Evolutionary conservation across 2,797 vertebrate species (phyloP).

Genomic region (Sciaenops ocellatus): DNA sequence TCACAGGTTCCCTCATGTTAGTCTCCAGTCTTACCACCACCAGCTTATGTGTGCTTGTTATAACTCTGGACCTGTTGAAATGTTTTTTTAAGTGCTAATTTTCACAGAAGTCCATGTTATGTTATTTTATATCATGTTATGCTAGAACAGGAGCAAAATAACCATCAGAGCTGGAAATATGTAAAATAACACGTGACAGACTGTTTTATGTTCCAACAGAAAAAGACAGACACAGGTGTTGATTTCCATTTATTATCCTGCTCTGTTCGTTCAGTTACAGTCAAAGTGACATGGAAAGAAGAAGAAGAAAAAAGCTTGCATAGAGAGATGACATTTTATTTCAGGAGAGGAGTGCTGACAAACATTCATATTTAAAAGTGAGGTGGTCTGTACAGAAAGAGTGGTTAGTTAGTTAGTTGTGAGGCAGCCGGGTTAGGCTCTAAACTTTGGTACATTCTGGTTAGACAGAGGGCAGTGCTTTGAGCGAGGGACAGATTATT

Average conservation of each 20-base stretch:
- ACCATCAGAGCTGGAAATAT: neutral
- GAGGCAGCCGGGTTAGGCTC: conserved; percentile 47
- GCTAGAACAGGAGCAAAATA: neutral
- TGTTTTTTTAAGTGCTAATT: too few species aligned
- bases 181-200: neutral
- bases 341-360: conserved; percentile 52
- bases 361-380: conserved; percentile 68
- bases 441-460: conserved; percentile 92
- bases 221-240: neutral
- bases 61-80: too few species aligned
- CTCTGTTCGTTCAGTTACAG: conserved; percentile 8
- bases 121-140: neutral
- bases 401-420: conserved; percentile 8
- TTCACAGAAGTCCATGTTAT: too few species aligned
- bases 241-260: conserved; percentile 23
- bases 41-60: too few species aligned
- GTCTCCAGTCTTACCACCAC: too few species aligned
- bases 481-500: conserved; percentile 10
- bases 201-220: neutral
- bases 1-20: too few species aligned
- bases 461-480: conserved; percentile 78
- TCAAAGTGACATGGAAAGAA: conserved; percentile 29
- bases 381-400: conserved; percentile 56
- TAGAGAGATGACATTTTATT: conserved; percentile 69
- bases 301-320: conserved; percentile 54